Base-by-base conservation (phyloP, 92 coral and sea anemone genomes). In the Plumapathes pennacea region DNA sequence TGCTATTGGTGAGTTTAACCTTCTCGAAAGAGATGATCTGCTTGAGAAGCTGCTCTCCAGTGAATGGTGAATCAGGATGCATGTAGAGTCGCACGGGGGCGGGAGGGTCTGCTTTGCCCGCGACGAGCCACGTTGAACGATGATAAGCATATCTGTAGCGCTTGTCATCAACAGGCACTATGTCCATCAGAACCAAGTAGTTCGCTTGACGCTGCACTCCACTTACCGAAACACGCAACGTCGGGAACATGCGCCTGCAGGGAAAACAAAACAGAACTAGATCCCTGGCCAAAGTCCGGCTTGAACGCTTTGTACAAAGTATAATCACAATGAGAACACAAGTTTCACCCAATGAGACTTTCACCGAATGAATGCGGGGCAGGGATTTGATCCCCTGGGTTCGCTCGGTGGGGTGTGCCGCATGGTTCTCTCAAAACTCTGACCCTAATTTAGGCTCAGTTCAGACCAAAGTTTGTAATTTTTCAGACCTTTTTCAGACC, bases 91-190 rank as follows among this genome's bases (percentile, higher is more conserved):
- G 77, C 26, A 85, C 89, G 24, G 89, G 97, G 56, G 97, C 90
- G 17, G 97, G 95, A 20, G 97, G 97, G 49, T 90, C 97, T n/a
- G 97, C 97, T 58, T 86, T 90, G 19, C 97, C 97, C 23, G 97
- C 95, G 30, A 86, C 89, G 57, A 90, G 77, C 97, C 97, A 90
- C 42, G 97, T 88, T 9, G 97, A 90, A 45, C 97, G 85, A 60
- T 90, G 97, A 57, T 90, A 90, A 36, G 97, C 97, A 70, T 90
- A 90, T 62, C 97, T 90, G 56, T 90, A 90, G 14, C 97, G 84
- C 69, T 90, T 90, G 70, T 90, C 97, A 50, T 90, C 97, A 10
- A 90, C 97, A 12, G 97, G 97, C 10, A 90, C 89, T 23, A 83
- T 90, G 33, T 90, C 97, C 91, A 90, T 82, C 11, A 90, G 84